Conservation (phyloP, 2,113 vertebrate species). For the Chaetura pelagica region DNA sequence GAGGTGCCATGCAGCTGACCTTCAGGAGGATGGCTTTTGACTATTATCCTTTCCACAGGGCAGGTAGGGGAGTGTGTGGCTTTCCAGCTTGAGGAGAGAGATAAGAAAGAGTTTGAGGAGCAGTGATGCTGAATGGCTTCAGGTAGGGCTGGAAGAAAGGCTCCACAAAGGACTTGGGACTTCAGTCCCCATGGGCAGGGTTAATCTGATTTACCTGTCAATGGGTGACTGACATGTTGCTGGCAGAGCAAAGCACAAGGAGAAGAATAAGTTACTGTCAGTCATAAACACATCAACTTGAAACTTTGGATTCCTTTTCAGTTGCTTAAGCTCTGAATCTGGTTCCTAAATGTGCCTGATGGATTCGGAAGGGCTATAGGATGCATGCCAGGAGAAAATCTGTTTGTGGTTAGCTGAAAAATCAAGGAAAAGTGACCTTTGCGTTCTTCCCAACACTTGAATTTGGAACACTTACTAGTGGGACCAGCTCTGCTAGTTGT, state of each 20-base stretch:
- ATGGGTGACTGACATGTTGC: neutral
- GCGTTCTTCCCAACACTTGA: neutral
- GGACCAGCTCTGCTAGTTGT: neutral
- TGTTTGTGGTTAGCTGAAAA: neutral
- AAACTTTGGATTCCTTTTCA: neutral
- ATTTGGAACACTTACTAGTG: neutral
- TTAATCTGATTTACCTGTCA: neutral
- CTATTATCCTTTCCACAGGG: slow-evolving; percentile 94
- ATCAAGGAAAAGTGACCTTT: neutral
- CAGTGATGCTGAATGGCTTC: neutral
- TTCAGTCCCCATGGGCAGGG: neutral
- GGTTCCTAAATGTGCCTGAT: neutral
- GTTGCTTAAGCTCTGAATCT: neutral
- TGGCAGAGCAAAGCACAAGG: neutral
- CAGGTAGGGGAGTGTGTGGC: slow-evolving; percentile 78
- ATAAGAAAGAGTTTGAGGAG: neutral
- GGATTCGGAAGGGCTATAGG: neutral
- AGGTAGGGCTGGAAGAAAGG: neutral
- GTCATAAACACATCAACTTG: neutral
- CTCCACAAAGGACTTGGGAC: neutral
- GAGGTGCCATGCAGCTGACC: slow-evolving; percentile 96
- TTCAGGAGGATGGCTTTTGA: slow-evolving; percentile 93
- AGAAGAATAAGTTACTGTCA: neutral
- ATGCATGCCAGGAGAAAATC: neutral
- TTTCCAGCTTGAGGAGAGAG: neutral